phyloP scores from a whole-genome alignment of 2,113 vertebrate species.

The Calypte anna region DNA sequence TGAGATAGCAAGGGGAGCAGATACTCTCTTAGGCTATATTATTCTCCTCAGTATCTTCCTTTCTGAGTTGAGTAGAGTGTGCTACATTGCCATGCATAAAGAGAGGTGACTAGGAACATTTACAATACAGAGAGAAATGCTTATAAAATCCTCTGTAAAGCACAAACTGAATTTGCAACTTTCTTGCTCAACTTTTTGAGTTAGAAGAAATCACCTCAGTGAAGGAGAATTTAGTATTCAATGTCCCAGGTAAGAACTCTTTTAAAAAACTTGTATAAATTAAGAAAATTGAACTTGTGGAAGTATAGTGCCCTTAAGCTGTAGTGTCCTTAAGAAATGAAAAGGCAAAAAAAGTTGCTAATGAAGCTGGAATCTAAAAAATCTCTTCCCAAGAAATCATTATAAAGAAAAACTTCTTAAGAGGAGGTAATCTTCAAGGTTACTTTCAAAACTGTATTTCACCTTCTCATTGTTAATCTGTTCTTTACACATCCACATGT shows the following conservation, averaged over 20 bases:
- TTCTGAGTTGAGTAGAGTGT: neutral
- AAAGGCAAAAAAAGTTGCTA: neutral
- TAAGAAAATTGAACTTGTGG: neutral
- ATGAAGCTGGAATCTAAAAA: neutral
- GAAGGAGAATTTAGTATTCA: neutral
- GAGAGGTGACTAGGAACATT: neutral
- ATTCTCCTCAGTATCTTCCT: neutral
- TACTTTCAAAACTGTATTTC: neutral
- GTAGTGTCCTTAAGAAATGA: neutral
- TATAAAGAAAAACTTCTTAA: neutral
- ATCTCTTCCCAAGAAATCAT: neutral
- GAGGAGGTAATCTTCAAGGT: neutral
- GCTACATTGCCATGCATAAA: neutral
- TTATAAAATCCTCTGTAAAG: neutral
- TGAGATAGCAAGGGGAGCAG: neutral
- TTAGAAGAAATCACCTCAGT: neutral
- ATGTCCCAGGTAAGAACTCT: neutral
- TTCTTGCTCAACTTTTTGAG: neutral
- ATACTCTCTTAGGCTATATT: neutral
- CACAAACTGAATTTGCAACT: neutral
- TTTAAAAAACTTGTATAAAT: neutral
- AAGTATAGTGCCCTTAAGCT: neutral
- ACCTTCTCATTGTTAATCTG: neutral
- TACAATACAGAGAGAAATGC: neutral
- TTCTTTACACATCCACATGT: neutral